Evolutionary conservation across 2,113 vertebrate species (phyloP).

Genomic region (Urocolius indicus): DNA sequence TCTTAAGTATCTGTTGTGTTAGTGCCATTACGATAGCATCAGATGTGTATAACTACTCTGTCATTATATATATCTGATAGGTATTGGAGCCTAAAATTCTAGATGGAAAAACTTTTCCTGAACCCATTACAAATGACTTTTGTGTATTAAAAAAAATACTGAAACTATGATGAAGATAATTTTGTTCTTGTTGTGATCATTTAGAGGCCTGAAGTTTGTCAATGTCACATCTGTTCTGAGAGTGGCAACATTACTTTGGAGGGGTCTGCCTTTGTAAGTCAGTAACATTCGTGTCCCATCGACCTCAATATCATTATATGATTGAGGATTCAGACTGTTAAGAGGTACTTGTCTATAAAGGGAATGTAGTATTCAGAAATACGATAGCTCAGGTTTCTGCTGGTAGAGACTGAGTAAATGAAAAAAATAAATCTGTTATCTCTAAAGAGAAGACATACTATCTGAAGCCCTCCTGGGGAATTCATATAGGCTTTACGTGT

Average conservation of each 20-base stretch:
- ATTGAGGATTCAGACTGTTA: neutral
- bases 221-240: neutral
- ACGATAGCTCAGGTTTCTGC: neutral
- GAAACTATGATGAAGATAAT: neutral
- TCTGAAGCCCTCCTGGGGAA: neutral
- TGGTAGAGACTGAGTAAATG: neutral
- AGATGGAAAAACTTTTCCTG: neutral
- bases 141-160: neutral
- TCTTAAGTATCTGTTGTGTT: neutral
- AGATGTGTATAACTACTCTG: neutral
- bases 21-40: neutral
- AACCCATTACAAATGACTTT: neutral
- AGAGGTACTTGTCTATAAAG: neutral
- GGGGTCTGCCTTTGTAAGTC: neutral
- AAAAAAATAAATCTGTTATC: neutral
- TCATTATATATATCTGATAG: neutral
- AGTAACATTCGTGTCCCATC: neutral
- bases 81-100: neutral
- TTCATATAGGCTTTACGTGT: neutral
- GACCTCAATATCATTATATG: neutral
- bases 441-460: neutral
- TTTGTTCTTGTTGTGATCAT: neutral
- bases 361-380: neutral
- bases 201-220: neutral
- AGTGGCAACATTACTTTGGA: neutral